A percentile compares a stretch with the other conserved stretches of the same genome.
These are phyloP conservation scores for Drosophila melanica DNA, from an alignment of 1,140 invertebrate species.

Conservation along the genomic window DNA sequence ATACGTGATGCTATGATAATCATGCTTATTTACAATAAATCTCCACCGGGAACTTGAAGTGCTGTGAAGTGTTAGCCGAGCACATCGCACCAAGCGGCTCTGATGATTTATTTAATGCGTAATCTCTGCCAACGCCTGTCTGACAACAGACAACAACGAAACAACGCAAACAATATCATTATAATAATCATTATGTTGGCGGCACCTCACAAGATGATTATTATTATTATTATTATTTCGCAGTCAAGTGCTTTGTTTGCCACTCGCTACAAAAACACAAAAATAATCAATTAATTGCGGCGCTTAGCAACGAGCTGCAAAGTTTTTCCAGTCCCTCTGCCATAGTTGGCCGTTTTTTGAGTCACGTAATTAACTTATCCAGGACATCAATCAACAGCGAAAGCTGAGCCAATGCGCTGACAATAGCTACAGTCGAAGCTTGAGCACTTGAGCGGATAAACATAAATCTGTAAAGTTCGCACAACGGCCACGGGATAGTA, in stretches of 20 bases:
- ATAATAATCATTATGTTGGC: constrained; percentile 76
- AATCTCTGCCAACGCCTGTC: constrained; percentile 74
- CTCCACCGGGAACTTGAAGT: constrained; percentile 53
- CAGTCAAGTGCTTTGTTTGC: constrained; percentile 65
- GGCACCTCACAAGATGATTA: constrained; percentile 70
- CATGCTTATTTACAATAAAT: constrained; percentile 82
- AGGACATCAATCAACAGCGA: constrained; percentile 70
- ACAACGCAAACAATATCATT: constrained; percentile 42
- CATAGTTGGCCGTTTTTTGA: constrained; percentile 56
- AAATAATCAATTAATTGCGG: constrained; percentile 77
- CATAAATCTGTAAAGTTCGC: constrained; percentile 75
- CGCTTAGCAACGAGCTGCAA: constrained; percentile 48
- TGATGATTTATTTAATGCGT: constrained; percentile 81
- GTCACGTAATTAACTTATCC: constrained; percentile 78
- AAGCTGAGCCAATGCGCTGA: constrained; percentile 1
- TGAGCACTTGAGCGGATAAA: constrained; percentile 68
- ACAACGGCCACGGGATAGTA: constrained; percentile 25
- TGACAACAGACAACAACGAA: constrained; percentile 29
- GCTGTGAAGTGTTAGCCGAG: constrained; percentile 68
- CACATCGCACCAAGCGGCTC: constrained; percentile 52
- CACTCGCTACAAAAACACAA: constrained; percentile 30
- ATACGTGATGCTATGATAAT: constrained; percentile 80
- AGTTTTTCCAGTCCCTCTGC: constrained; percentile 58
- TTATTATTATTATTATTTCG: constrained; percentile 48
- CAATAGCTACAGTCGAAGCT: constrained; percentile 9